phyloP scores from a whole-genome alignment of 1,140 invertebrate species.

The Drosophila jambulina region DNA sequence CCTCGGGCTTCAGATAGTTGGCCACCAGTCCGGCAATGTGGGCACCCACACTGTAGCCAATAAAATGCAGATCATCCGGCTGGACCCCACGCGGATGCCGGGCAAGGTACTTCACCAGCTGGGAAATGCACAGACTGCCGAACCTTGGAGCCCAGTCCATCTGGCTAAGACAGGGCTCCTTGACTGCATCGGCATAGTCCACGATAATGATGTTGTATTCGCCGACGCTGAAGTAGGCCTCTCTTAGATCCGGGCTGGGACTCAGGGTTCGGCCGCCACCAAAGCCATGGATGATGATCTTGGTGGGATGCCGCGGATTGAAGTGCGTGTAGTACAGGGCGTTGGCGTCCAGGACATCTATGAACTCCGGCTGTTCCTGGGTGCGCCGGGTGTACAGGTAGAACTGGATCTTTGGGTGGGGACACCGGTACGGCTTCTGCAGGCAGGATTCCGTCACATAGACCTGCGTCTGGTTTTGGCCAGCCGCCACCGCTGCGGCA shows the following conservation, averaged over 20 bases:
- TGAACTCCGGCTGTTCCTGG: conserved; percentile 89
- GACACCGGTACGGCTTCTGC: conserved; percentile 91
- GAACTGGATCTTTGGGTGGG: conserved; percentile 92
- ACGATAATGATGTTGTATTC: conserved; percentile 95
- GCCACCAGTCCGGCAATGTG: conserved; percentile 93
- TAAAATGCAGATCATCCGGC: conserved; percentile 91
- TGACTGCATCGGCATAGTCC: conserved; percentile 92
- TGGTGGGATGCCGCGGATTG: conserved; percentile 90
- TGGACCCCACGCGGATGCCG: conserved; percentile 90
- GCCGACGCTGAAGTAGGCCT: conserved; percentile 92
- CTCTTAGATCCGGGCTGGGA: conserved; percentile 92
- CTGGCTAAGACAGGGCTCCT: conserved; percentile 92
- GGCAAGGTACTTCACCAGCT: conserved; percentile 91
- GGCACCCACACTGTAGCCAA: conserved; percentile 94
- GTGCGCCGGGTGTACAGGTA: conserved; percentile 93
- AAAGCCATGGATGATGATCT: conserved; percentile 93
- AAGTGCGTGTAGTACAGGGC: conserved; percentile 90
- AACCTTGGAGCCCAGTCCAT: conserved; percentile 94
- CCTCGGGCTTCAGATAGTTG: conserved; percentile 89
- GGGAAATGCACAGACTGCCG: conserved; percentile 92
- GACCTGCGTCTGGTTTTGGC: conserved; percentile 85
- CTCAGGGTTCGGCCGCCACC: conserved; percentile 91
- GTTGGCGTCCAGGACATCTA: conserved; percentile 89
- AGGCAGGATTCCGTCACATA: conserved; percentile 93
- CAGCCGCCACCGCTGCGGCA: conserved; percentile 65